phyloP scores from a whole-genome alignment of 2,888 invertebrate genomes.

The Deroplatys truncata region DNA sequence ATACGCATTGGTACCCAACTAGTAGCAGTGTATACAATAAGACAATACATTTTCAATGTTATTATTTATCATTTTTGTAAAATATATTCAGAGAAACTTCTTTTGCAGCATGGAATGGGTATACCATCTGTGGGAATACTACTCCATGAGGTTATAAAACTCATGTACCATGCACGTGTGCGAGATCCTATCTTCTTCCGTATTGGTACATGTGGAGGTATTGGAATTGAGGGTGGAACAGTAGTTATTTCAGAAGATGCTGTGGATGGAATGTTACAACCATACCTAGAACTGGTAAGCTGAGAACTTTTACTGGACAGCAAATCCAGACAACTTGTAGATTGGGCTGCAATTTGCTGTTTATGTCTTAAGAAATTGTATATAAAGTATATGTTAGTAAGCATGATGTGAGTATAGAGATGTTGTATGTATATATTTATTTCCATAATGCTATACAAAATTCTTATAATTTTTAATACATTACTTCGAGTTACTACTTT shows the following conservation, averaged over 20 bases:
- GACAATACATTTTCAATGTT: background rate
- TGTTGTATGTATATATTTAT: too few species aligned
- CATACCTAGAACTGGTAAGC: constrained; percentile 78
- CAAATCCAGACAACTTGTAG: background rate
- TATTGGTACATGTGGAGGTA: constrained; percentile 88
- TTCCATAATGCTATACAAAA: too few species aligned
- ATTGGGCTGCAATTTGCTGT: too few species aligned
- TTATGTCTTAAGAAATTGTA: too few species aligned
- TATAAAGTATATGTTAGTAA: too few species aligned
- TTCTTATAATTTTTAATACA: too few species aligned
- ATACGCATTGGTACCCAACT: too few species aligned
- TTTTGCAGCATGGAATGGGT: constrained; percentile 92
- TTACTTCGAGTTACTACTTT: too few species aligned
- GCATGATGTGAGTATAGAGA: too few species aligned
- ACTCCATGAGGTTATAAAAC: constrained; percentile 92
- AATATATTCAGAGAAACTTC: background rate
- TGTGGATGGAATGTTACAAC: constrained; percentile 79
- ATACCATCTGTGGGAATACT: constrained; percentile 93
- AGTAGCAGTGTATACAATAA: background rate
- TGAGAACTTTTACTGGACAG: background rate
- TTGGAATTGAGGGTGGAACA: constrained; percentile 89
- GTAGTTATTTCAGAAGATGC: constrained; percentile 91
- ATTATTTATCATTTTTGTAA: background rate
- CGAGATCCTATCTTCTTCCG: constrained; percentile 89
- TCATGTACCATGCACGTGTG: constrained; percentile 89